Evolutionary conservation across 2,888 invertebrate genomes (phyloP).

Genomic region (Clistopyga incitator): DNA sequence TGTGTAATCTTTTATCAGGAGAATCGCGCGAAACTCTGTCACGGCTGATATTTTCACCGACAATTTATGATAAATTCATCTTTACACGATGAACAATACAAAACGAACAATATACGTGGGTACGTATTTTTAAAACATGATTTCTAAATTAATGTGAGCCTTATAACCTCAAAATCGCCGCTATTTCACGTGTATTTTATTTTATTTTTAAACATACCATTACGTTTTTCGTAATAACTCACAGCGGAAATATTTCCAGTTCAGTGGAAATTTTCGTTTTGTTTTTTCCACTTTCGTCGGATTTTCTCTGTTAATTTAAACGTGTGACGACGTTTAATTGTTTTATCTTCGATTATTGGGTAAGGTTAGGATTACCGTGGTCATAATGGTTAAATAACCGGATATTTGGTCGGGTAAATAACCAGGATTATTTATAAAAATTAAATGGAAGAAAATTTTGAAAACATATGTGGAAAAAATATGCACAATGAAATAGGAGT

Average conservation of each 20-base stretch:
- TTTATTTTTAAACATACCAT: not conserved
- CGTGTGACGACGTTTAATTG: not conserved
- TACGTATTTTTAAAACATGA: constrained; percentile 70
- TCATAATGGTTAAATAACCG: no score
- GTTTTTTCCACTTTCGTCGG: not conserved
- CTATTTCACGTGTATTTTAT: constrained; percentile 4
- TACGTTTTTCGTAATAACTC: not conserved
- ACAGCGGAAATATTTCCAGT: not conserved
- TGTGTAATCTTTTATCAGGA: constrained; percentile 36
- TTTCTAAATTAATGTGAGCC: not conserved
- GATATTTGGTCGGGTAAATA: no score
- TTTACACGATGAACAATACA: constrained; percentile 85
- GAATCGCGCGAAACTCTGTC: not conserved
- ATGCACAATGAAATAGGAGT: no score
- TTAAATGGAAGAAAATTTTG: no score
- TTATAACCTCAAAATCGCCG: constrained; percentile 41
- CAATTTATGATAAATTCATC: not conserved
- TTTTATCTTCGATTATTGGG: not conserved
- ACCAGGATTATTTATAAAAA: no score
- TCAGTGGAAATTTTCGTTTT: not conserved
- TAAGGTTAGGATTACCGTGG: not conserved
- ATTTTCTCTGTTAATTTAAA: not conserved
- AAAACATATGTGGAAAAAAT: no score
- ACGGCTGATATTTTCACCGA: constrained; percentile 7
- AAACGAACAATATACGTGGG: constrained; percentile 94